Percentiles rank a stretch among this genome's conserved stretches.
Evolutionary conservation across 2,113 vertebrate genomes (phyloP).

Genomic region (Micronycteris hirsuta): DNA sequence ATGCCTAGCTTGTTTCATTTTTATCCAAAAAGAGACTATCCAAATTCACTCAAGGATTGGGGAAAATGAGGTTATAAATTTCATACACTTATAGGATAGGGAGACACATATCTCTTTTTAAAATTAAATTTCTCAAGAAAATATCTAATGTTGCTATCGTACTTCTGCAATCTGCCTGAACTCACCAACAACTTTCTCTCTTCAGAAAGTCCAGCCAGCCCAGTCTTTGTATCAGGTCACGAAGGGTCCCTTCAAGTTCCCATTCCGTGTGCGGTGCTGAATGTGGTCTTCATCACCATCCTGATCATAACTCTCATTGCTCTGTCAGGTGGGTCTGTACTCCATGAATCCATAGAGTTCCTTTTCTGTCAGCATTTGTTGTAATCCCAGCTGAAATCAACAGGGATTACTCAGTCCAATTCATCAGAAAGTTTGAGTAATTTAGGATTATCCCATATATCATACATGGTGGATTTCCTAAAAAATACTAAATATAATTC

Average conservation of each 20-base stretch:
- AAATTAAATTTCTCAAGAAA: background rate
- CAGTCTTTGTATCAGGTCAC: background rate
- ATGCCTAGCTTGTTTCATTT: background rate
- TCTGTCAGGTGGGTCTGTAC: conserved; percentile 44
- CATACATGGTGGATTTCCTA: background rate
- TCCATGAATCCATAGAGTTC: background rate
- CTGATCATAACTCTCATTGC: conserved; percentile 50
- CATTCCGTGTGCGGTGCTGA: conserved; percentile 49
- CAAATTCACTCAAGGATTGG: background rate
- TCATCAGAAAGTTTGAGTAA: background rate
- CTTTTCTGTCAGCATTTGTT: background rate
- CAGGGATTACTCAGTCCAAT: background rate
- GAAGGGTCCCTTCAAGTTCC: conserved; percentile 63
- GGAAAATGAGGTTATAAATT: background rate
- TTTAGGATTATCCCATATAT: background rate
- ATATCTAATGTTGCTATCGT: background rate
- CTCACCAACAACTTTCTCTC: background rate
- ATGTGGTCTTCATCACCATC: conserved; percentile 26
- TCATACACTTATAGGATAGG: background rate
- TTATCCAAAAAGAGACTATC: background rate
- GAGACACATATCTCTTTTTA: background rate
- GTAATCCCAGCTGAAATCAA: background rate
- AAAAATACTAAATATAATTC: background rate
- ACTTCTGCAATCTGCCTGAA: background rate
- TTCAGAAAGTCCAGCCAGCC: background rate